Base-by-base conservation (phyloP, 1,140 invertebrate species). In the Drosophila chauvacae region DNA sequence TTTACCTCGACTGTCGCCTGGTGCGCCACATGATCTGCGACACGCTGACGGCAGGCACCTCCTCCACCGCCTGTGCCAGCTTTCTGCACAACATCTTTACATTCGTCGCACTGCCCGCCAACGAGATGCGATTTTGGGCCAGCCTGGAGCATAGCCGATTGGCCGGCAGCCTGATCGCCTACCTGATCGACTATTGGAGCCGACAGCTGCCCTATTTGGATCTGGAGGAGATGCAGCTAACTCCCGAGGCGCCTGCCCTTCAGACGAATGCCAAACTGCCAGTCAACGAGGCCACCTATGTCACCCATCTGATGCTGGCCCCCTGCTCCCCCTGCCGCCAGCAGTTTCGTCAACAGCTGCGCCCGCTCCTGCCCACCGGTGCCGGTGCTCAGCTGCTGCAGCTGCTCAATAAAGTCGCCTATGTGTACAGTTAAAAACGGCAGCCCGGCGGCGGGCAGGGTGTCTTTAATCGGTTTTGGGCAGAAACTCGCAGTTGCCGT, bases 331-430 rank as follows among this genome's bases (percentile, higher is more conserved):
- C 85, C 6, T 81, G 85, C 28, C 77, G 85, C 16, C 45, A 20
- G n/a, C 50, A 68, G 23, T 78, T 80, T 16, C 58, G 48, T n/a
- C 55, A 7, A 0, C 44, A 74, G 28, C 33, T 87, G 9, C 55
- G 60, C 0, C 39, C 58, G 48, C 20, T 47, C n/a, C 44, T 45
- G 16, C 18, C 39, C 18, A 28, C 35, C 30, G 16, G 20, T 35
- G 13, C 26, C 14, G 35, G 33, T 13, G 30, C 14, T 2, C 59
- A 50, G 7, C 37, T 88, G 28, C 58, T 41, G 23, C 47, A 81
- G 44, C 39, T 88, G n/a, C 80, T 88, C 35, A 88, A 81, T 84
- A 88, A 88, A 84, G 84, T 85, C 11, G 77, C 84, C 13, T 90
- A 33, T 18, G 81, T 85, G 30, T 88, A 84, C 28, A 84, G 74